A percentile compares a stretch with the other conserved stretches of the same genome.
Conservation (phyloP, 2,797 vertebrate species). For the Poecile montanus region DNA sequence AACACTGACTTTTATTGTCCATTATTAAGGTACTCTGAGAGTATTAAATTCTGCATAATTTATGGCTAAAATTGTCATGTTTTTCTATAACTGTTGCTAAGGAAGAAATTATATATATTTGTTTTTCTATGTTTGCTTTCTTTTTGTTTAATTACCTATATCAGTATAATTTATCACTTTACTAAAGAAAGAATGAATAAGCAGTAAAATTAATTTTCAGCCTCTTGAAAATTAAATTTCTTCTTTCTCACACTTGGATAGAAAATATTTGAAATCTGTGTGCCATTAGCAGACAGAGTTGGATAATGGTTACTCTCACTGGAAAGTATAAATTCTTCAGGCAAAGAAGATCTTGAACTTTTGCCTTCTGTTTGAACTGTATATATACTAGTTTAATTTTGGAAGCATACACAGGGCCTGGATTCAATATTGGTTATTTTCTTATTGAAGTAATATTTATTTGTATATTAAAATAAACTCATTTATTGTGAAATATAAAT, state of each 20-base stretch:
- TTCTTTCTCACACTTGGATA: background rate
- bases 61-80: background rate
- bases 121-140: background rate
- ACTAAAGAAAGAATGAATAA: background rate
- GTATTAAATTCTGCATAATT: background rate
- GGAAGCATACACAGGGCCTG: background rate
- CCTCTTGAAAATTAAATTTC: background rate
- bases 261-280: background rate
- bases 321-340: background rate
- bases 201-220: background rate
- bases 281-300: background rate
- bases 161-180: background rate
- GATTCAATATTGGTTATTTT: background rate
- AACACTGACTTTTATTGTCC: background rate
- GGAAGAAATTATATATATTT: background rate
- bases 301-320: background rate
- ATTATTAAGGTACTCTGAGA: background rate
- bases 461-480: background rate
- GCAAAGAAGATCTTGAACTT: conserved; percentile 8
- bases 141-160: background rate
- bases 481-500: background rate
- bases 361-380: conserved; percentile 15
- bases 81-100: background rate
- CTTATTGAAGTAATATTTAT: background rate
- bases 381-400: background rate